Percentiles rank a stretch among this genome's conserved stretches.
Evolutionary conservation across 2,113 vertebrate genomes (phyloP).

Genomic region (Leucopsar rothschildi): DNA sequence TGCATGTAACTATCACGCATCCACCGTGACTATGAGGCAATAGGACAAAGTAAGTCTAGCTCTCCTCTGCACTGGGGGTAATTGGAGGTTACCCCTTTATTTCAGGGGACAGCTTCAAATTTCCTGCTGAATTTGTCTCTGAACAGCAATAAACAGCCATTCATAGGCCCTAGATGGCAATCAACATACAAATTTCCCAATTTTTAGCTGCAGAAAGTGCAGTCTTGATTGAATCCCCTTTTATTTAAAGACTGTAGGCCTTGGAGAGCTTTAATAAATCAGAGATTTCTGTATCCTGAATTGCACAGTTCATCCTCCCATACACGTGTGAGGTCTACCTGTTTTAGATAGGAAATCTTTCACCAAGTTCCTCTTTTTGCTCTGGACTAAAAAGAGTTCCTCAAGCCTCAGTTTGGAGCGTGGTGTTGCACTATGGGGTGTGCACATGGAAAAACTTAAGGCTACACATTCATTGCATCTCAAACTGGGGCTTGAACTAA

Average conservation of each 20-base stretch:
- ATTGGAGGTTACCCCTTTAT: background rate
- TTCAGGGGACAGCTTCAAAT: background rate
- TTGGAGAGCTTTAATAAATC: background rate
- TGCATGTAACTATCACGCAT: fast-evolving
- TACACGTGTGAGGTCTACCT: background rate
- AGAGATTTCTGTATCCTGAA: background rate
- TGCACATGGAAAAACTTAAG: background rate
- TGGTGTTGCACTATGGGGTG: background rate
- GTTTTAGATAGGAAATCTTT: background rate
- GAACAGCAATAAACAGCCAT: background rate
- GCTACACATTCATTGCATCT: background rate
- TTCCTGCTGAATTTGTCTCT: background rate
- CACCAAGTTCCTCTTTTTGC: background rate
- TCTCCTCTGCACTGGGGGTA: background rate
- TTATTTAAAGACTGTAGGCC: background rate
- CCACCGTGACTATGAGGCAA: background rate
- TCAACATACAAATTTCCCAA: background rate
- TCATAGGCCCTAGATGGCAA: background rate
- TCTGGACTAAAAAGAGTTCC: background rate
- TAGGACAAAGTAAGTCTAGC: background rate
- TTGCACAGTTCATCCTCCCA: background rate
- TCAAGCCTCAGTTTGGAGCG: background rate
- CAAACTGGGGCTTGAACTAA: background rate
- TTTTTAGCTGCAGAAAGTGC: background rate
- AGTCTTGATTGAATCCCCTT: background rate